phyloP scores from a whole-genome alignment of 2,113 vertebrate species.

The Enhydra lutris region DNA sequence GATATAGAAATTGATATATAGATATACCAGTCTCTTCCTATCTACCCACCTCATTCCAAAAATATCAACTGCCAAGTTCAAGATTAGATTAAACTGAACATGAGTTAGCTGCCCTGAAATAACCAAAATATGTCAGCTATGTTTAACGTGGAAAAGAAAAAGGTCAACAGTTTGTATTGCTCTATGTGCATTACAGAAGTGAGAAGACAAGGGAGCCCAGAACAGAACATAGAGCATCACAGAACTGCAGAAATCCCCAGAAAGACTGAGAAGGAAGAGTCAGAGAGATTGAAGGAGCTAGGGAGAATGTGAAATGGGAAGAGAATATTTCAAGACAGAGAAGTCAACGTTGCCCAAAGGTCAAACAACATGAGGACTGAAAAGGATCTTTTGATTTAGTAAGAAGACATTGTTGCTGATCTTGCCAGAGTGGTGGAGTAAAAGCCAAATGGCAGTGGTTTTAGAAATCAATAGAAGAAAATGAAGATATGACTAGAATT shows the following conservation, averaged over 20 bases:
- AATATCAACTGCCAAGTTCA: background rate
- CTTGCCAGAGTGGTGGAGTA: background rate
- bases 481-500: background rate
- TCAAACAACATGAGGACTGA: background rate
- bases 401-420: background rate
- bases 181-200: background rate
- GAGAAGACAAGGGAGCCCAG: background rate
- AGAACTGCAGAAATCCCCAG: background rate
- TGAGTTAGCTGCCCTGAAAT: background rate
- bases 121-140: background rate
- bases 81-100: background rate
- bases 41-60: background rate
- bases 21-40: background rate
- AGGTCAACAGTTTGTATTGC: background rate
- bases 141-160: background rate
- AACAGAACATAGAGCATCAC: background rate
- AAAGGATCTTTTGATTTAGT: background rate
- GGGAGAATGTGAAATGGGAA: background rate
- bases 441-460: background rate
- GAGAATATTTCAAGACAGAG: background rate
- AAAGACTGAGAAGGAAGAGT: background rate
- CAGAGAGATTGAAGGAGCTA: background rate
- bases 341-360: background rate
- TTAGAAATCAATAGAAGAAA: conserved; percentile 9
- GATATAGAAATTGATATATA: background rate